Percentiles rank a stretch among this genome's conserved stretches.
Evolutionary conservation across 2,113 vertebrate species (phyloP).

Genomic region (Alethe castanea): DNA sequence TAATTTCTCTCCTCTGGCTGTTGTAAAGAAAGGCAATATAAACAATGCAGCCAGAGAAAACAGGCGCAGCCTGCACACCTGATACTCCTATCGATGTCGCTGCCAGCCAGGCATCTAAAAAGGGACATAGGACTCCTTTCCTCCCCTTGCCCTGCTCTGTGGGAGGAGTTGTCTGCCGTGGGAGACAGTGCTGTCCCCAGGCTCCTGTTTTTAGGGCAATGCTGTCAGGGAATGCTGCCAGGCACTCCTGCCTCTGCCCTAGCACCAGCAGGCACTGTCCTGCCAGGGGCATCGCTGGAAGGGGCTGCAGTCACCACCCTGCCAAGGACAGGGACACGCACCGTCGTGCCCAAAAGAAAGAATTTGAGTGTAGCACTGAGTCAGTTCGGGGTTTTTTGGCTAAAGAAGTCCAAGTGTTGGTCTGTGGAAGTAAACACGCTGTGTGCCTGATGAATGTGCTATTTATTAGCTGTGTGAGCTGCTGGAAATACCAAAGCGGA

Average conservation of each 20-base stretch:
- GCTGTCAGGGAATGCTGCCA: neutral
- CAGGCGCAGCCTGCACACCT: neutral
- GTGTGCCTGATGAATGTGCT: neutral
- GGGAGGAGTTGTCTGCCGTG: rapidly evolving
- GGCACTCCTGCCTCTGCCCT: rapidly evolving
- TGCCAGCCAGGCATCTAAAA: neutral
- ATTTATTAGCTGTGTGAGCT: neutral
- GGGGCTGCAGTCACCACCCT: rapidly evolving
- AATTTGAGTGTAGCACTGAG: rapidly evolving
- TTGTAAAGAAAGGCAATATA: neutral
- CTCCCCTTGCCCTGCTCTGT: neutral
- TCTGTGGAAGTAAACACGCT: neutral
- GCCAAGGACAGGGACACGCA: neutral
- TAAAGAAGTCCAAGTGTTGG: neutral
- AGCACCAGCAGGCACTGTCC: rapidly evolving
- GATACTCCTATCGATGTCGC: neutral
- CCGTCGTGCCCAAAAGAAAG: neutral
- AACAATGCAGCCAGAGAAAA: neutral
- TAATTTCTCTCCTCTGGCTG: neutral
- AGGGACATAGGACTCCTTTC: neutral
- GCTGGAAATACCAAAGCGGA: neutral
- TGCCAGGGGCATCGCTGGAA: rapidly evolving
- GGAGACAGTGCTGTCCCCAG: neutral
- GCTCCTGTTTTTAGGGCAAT: neutral
- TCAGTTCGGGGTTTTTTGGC: rapidly evolving